Percentiles rank a stretch among this genome's conserved stretches.
These are phyloP conservation scores for Hydroisotoma schaefferi DNA, from an alignment of 2,888 invertebrate genomes.

Conservation along the genomic window DNA sequence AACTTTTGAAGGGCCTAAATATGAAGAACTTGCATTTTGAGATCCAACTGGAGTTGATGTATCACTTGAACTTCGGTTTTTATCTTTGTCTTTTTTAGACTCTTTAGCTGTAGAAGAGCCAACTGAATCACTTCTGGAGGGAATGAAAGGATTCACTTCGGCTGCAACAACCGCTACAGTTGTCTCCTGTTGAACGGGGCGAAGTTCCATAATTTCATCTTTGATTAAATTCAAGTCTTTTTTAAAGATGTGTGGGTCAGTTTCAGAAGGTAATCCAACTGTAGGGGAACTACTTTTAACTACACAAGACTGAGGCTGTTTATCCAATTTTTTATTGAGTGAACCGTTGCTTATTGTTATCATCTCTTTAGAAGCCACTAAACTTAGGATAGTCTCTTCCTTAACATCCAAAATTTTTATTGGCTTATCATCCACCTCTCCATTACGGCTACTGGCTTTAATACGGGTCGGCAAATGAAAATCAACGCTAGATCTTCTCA, in stretches of 20 bases:
- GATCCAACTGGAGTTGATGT: slow-evolving; percentile 26
- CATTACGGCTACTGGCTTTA: not conserved
- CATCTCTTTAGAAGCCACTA: not conserved
- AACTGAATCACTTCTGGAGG: slow-evolving; percentile 30
- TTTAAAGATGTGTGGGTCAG: not conserved
- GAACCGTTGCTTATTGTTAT: too few relatives aligned
- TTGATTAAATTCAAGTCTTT: slow-evolving; percentile 33
- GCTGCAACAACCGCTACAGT: slow-evolving; percentile 47
- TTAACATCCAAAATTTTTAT: not conserved
- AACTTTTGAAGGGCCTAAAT: slow-evolving; percentile 15
- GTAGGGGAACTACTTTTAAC: not conserved
- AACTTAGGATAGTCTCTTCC: not conserved
- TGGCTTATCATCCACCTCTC: not conserved
- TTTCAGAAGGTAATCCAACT: not conserved
- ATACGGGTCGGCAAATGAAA: slow-evolving; percentile 11
- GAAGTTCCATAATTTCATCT: slow-evolving; percentile 36
- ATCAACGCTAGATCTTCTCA: slow-evolving; percentile 46
- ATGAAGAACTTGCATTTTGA: not conserved
- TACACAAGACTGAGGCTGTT: not conserved
- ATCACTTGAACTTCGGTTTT: slow-evolving; percentile 38
- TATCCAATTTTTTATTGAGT: too few relatives aligned
- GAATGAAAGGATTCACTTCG: slow-evolving; percentile 30
- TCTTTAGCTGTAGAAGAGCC: slow-evolving; percentile 28
- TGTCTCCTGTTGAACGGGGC: slow-evolving; percentile 39
- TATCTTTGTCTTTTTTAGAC: slow-evolving; percentile 43